Conservation (phyloP, 2,113 vertebrate species). For the Tragelaphus scriptus region DNA sequence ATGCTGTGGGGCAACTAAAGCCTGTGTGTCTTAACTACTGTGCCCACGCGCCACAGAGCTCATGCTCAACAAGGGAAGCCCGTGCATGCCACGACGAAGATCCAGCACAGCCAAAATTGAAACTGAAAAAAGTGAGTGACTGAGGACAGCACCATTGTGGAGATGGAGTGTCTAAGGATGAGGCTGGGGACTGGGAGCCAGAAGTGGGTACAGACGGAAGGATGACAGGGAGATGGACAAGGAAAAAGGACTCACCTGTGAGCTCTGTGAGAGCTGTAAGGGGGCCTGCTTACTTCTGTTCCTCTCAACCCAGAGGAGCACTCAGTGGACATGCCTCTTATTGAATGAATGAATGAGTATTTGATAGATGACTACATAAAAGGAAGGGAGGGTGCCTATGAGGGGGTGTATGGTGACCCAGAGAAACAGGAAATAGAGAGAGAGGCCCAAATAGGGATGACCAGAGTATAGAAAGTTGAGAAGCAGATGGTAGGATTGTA, state of each 20-base stretch:
- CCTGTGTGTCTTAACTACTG: background rate
- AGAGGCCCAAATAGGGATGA: background rate
- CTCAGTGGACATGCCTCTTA: background rate
- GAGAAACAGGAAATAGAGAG: background rate
- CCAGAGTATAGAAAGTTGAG: background rate
- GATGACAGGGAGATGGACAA: background rate
- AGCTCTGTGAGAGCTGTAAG: accelerated
- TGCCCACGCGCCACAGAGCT: accelerated
- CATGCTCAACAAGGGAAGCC: background rate
- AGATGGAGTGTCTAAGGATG: background rate
- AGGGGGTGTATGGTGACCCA: background rate
- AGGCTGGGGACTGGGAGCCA: background rate
- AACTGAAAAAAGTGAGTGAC: background rate
- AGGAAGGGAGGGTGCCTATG: background rate
- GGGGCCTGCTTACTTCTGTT: background rate
- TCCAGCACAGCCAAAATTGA: background rate
- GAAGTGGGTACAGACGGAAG: background rate
- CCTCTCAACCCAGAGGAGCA: background rate
- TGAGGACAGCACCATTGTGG: background rate
- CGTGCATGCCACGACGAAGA: accelerated
- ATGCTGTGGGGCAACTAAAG: background rate
- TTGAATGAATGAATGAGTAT: background rate
- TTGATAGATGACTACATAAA: background rate
- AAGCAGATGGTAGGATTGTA: background rate
- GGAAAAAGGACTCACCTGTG: background rate